These are phyloP conservation scores for Ispidina picta DNA, from an alignment of 2,797 vertebrate species.

Conservation along the genomic window DNA sequence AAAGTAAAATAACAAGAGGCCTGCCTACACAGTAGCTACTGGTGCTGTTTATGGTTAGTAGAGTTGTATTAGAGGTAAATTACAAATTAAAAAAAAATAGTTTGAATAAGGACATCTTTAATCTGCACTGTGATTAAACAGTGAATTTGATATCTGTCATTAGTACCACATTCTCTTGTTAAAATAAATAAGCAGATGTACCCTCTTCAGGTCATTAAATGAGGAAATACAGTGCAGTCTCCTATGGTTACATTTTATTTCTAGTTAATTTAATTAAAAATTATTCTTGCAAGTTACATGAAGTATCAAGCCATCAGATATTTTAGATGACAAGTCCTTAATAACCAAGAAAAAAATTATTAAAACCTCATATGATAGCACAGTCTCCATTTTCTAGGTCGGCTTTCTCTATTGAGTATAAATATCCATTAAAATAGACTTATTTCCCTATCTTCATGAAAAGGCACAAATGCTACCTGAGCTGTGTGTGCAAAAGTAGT, in stretches of 20 bases:
- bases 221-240: neutral
- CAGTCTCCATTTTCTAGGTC: neutral
- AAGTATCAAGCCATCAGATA: neutral
- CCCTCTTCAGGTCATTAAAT: neutral
- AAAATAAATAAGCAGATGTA: neutral
- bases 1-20: neutral
- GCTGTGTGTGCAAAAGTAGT: slow-evolving; percentile 75
- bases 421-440: neutral
- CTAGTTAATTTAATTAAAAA: neutral
- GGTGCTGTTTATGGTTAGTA: neutral
- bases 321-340: neutral
- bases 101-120: neutral
- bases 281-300: neutral
- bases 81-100: neutral
- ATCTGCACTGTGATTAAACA: neutral
- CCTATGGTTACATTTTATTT: neutral
- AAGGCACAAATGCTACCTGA: slow-evolving; percentile 47
- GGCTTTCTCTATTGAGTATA: neutral
- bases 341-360: neutral
- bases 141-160: neutral
- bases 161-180: neutral
- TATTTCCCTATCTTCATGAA: slow-evolving; percentile 67
- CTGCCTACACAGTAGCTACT: neutral
- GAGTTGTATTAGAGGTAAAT: neutral
- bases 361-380: neutral